A percentile compares a stretch with the other conserved stretches of the same genome.
These are phyloP conservation scores for Trachurus trachurus DNA, from an alignment of 2,797 vertebrate species.

Conservation along the genomic window DNA sequence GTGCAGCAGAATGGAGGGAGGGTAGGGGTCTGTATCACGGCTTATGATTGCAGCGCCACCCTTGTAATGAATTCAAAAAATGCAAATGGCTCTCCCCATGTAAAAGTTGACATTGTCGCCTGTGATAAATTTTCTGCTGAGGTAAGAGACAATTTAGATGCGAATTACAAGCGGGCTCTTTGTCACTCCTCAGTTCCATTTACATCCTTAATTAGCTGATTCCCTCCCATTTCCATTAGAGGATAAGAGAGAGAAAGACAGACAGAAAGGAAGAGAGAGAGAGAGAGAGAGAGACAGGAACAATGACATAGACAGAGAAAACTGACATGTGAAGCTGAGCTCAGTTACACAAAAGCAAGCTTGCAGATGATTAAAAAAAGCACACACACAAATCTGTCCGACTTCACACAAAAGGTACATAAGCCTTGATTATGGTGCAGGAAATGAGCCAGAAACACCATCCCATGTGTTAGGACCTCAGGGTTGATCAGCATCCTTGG, in stretches of 20 bases:
- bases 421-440: constrained; percentile 86
- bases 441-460: constrained; percentile 87
- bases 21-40: constrained; percentile 74
- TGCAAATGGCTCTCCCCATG: constrained; percentile 84
- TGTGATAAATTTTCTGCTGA: constrained; percentile 95
- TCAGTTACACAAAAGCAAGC: constrained; percentile 41
- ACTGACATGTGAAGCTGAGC: constrained; percentile 46
- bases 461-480: constrained; percentile 82
- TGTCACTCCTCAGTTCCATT: constrained; percentile 91
- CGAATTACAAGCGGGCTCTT: constrained; percentile 91
- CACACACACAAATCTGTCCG: constrained; percentile 33
- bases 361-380: constrained; percentile 32
- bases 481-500: constrained; percentile 79
- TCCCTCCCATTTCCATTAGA: constrained; percentile 90
- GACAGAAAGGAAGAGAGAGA: constrained; percentile 19
- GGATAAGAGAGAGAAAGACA: constrained; percentile 67
- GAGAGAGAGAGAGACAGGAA: constrained; percentile 26
- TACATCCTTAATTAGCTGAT: constrained; percentile 95
- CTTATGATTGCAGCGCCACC: constrained; percentile 82
- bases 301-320: constrained; percentile 39
- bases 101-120: constrained; percentile 94
- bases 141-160: constrained; percentile 93
- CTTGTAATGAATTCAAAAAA: constrained; percentile 84
- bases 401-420: constrained; percentile 78
- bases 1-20: constrained; percentile 63